A percentile compares a stretch with the other conserved stretches of the same genome.
phyloP scores from a whole-genome alignment of 2,797 vertebrate genomes.

The Neopelma chrysocephalum region DNA sequence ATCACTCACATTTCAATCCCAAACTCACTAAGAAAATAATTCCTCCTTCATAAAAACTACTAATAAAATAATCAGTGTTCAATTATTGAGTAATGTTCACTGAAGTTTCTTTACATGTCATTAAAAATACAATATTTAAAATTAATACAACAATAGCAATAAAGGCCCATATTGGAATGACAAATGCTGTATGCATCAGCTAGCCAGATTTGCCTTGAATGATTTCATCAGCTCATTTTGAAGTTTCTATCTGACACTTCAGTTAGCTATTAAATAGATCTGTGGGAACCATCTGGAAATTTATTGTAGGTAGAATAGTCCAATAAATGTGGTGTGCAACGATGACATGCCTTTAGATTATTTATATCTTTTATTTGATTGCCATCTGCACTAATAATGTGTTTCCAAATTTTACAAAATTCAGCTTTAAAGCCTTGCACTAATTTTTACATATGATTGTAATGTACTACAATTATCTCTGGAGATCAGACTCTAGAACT shows the following conservation, averaged over 20 bases:
- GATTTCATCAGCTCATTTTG: not conserved
- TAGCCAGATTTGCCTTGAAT: not conserved
- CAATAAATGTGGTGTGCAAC: not conserved
- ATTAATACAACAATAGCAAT: not conserved
- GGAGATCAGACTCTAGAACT: not conserved
- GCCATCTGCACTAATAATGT: not conserved
- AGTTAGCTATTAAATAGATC: not conserved
- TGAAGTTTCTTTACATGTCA: not conserved
- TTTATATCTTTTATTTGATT: not conserved
- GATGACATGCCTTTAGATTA: not conserved
- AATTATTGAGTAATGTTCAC: not conserved
- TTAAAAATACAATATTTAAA: not conserved
- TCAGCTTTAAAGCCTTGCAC: not conserved
- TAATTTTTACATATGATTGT: not conserved
- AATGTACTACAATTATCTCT: not conserved
- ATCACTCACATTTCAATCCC: not conserved
- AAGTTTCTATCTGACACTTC: conserved; percentile 7
- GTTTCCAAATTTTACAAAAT: not conserved
- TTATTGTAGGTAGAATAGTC: not conserved
- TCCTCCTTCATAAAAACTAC: not conserved
- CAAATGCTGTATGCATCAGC: not conserved
- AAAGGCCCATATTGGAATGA: not conserved
- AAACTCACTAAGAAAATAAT: not conserved
- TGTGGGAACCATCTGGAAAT: not conserved
- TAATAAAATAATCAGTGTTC: not conserved